These are phyloP conservation scores for Drosophila mulleri DNA, from an alignment of 2,888 invertebrate species.

Conservation along the genomic window DNA sequence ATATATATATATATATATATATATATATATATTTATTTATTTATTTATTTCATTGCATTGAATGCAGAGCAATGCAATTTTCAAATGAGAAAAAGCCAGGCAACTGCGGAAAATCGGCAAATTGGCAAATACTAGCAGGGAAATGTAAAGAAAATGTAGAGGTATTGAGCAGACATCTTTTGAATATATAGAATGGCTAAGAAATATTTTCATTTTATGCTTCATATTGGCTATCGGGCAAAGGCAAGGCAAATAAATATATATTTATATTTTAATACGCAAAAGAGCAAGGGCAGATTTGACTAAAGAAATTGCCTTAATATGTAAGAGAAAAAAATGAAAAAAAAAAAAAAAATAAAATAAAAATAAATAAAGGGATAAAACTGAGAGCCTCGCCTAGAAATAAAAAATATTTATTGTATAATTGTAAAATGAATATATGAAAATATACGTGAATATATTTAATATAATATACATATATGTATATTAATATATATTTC, in stretches of 20 bases:
- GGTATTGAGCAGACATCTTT: neutral
- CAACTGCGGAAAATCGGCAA: neutral
- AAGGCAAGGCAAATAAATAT: neutral
- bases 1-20: neutral
- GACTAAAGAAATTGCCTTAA: neutral
- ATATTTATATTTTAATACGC: neutral
- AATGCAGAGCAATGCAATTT: neutral
- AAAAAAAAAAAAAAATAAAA: neutral
- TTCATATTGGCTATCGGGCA: neutral
- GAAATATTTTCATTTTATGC: neutral
- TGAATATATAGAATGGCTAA: neutral
- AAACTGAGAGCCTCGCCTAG: too few species aligned
- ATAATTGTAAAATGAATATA: too few species aligned
- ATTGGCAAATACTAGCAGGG: neutral
- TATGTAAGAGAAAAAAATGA: too few species aligned
- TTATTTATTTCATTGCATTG: neutral
- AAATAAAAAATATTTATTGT: neutral
- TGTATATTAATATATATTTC: too few species aligned
- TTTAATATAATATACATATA: too few species aligned
- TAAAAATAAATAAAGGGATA: too few species aligned
- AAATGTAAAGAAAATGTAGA: neutral
- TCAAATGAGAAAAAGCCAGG: neutral
- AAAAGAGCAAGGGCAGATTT: neutral
- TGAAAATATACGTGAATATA: too few species aligned
- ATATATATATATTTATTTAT: neutral